These are phyloP conservation scores for Lypha dubia DNA, from an alignment of 2,888 invertebrate genomes.

Conservation along the genomic window DNA sequence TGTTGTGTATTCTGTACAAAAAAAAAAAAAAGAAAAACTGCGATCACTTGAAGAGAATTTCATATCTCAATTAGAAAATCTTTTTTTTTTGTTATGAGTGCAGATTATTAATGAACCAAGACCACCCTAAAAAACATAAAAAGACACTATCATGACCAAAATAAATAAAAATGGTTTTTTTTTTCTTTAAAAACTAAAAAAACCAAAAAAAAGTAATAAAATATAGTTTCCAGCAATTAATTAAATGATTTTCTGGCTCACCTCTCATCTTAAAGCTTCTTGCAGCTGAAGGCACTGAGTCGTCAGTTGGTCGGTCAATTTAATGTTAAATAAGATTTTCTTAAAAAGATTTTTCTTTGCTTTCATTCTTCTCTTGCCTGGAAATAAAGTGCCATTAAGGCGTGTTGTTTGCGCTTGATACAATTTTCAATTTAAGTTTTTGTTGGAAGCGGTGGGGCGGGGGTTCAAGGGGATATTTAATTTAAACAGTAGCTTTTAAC, in stretches of 20 bases:
- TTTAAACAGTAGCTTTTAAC: slow-evolving; percentile 63
- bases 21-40: slow-evolving; percentile 5
- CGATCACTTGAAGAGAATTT: slow-evolving; percentile 28
- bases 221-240: slow-evolving; percentile 50
- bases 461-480: background rate
- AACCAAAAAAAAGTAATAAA: background rate
- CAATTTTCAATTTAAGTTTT: slow-evolving; percentile 15
- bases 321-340: slow-evolving; percentile 65
- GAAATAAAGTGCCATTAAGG: slow-evolving; percentile 69
- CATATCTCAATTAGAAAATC: slow-evolving; percentile 61
- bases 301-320: slow-evolving; percentile 68
- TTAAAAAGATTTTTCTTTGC: slow-evolving; percentile 44
- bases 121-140: slow-evolving; percentile 59
- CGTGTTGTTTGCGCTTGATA: slow-evolving; percentile 47
- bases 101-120: slow-evolving; percentile 63
- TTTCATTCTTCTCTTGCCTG: background rate
- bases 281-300: slow-evolving; percentile 57
- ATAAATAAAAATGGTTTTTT: slow-evolving; percentile 37
- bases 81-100: slow-evolving; percentile 10
- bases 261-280: background rate
- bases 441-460: background rate
- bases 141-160: slow-evolving; percentile 59
- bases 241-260: slow-evolving; percentile 34
- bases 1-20: too few species aligned
- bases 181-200: background rate